A percentile compares a stretch with the other conserved stretches of the same genome.
Conservation (phyloP, 1,140 invertebrate genomes). For the Drosophila rufa region DNA sequence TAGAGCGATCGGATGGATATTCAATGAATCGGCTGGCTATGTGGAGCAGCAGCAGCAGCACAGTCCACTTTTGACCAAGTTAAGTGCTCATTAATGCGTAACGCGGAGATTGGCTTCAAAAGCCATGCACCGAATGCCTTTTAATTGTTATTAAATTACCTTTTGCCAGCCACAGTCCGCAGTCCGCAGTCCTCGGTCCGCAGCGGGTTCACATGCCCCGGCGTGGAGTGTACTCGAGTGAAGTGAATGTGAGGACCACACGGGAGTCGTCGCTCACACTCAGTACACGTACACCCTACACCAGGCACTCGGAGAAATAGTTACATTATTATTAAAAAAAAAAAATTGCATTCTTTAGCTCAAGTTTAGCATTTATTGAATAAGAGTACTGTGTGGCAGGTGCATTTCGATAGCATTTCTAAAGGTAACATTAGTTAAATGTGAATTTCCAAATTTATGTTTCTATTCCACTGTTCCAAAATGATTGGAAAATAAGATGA, state of each 20-base stretch:
- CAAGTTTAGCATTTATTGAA: too few species aligned
- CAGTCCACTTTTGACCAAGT: constrained; percentile 81
- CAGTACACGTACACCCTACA: constrained; percentile 10
- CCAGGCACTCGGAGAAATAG: constrained; percentile 12
- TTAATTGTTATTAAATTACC: constrained; percentile 84
- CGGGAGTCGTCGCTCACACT: constrained; percentile 32
- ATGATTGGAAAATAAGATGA: too few species aligned
- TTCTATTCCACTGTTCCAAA: too few species aligned
- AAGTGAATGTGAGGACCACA: constrained; percentile 60
- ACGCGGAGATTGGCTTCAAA: constrained; percentile 83
- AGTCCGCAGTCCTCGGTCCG: constrained; percentile 2
- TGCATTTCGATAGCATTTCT: too few species aligned
- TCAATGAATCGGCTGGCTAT: constrained; percentile 40
- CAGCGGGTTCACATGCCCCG: constrained; percentile 52
- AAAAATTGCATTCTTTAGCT: neutral
- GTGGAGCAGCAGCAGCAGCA: constrained; percentile 52
- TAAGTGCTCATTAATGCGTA: constrained; percentile 84
- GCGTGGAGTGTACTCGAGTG: constrained; percentile 50
- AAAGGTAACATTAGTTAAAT: too few species aligned
- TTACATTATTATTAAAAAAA: neutral
- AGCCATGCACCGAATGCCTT: constrained; percentile 79
- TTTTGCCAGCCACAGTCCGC: constrained; percentile 20
- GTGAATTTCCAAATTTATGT: too few species aligned
- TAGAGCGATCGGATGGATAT: constrained; percentile 20
- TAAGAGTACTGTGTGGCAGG: too few species aligned